phyloP scores from a whole-genome alignment of 2,113 vertebrate species.

The Halcyon malimbica region DNA sequence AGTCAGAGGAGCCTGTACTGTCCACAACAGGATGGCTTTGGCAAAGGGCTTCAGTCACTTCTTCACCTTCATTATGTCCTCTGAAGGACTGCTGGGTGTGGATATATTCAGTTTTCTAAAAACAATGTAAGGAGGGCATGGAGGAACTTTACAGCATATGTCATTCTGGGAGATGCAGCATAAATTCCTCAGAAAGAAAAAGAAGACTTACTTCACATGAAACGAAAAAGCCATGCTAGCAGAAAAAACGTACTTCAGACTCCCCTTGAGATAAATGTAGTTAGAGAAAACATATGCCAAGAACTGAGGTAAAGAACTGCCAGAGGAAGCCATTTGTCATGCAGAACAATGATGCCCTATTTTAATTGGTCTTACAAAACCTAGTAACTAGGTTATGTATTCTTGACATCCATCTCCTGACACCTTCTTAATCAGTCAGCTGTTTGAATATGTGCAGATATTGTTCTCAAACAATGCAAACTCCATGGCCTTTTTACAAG shows the following conservation, averaged over 20 bases:
- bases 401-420: neutral
- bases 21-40: neutral
- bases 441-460: neutral
- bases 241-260: neutral
- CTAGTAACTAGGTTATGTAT: neutral
- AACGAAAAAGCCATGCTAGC: neutral
- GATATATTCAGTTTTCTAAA: neutral
- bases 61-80: neutral
- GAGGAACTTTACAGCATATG: neutral
- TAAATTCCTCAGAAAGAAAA: neutral
- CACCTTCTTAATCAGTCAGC: neutral
- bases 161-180: neutral
- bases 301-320: neutral
- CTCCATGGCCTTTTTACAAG: neutral
- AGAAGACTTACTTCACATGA: neutral
- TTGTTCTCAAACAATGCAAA: neutral
- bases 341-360: neutral
- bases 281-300: constrained; percentile 14
- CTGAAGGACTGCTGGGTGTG: neutral
- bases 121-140: neutral
- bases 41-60: neutral
- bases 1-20: neutral
- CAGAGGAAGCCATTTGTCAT: constrained; percentile 46
- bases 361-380: constrained; percentile 42
- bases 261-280: constrained; percentile 26